Evolutionary conservation across 2,888 invertebrate species (phyloP).

Genomic region (Romanomermis culicivorax): DNA sequence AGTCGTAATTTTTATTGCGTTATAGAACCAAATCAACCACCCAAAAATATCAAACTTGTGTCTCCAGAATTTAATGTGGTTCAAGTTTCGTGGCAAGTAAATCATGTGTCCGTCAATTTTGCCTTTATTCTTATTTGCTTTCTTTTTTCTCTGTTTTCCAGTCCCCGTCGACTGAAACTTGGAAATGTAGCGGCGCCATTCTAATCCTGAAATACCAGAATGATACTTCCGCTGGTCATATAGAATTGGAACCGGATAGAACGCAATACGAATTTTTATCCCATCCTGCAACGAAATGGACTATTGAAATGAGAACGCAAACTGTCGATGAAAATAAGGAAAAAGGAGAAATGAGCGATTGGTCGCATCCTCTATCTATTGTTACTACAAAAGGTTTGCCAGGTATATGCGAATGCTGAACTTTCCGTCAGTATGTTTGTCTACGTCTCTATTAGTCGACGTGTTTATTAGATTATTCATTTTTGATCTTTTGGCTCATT

Average conservation of each 20-base stretch:
- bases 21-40: slow-evolving; percentile 23
- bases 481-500: not conserved
- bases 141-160: no score
- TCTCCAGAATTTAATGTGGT: slow-evolving; percentile 22
- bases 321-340: slow-evolving; percentile 23
- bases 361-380: slow-evolving; percentile 20
- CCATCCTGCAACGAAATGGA: slow-evolving; percentile 25
- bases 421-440: not conserved
- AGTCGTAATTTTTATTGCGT: no score
- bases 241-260: slow-evolving; percentile 15
- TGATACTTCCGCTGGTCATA: slow-evolving; percentile 17
- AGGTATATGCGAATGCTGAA: not conserved
- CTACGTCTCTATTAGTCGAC: not conserved
- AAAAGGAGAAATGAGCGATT: slow-evolving; percentile 11
- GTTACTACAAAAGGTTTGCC: slow-evolving; percentile 9
- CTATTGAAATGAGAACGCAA: slow-evolving; percentile 25
- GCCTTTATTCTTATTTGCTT: no score
- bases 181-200: slow-evolving; percentile 25
- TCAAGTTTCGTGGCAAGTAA: slow-evolving; percentile 21
- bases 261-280: slow-evolving; percentile 17
- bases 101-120: no score
- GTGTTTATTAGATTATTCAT: not conserved
- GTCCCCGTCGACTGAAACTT: slow-evolving; percentile 15
- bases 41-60: slow-evolving; percentile 20
- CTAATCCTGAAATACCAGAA: slow-evolving; percentile 23